A percentile compares a stretch with the other conserved stretches of the same genome.
Evolutionary conservation across 2,888 invertebrate genomes (phyloP).

Genomic region (Ferrisia virgata): DNA sequence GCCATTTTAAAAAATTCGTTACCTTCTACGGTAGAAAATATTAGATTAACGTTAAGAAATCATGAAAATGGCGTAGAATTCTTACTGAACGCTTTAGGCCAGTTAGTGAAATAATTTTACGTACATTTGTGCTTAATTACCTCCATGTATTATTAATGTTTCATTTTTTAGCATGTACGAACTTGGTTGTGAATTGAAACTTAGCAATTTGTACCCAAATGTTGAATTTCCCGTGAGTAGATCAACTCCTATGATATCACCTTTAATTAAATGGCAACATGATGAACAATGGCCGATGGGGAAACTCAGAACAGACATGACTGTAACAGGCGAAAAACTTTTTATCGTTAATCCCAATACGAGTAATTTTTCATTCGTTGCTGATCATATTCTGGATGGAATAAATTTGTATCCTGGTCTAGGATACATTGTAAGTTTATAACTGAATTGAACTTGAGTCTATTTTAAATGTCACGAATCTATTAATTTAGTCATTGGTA

Average conservation of each 20-base stretch:
- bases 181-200: slow-evolving; percentile 56
- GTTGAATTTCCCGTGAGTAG: slow-evolving; percentile 58
- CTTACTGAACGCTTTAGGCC: slow-evolving; percentile 64
- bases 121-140: no score
- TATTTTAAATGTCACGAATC: neutral
- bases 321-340: slow-evolving; percentile 73
- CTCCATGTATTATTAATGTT: neutral
- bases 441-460: no score
- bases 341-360: slow-evolving; percentile 72
- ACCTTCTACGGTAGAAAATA: slow-evolving; percentile 59
- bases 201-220: slow-evolving; percentile 55
- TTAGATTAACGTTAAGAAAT: slow-evolving; percentile 69
- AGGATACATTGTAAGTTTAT: slow-evolving; percentile 70
- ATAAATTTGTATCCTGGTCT: slow-evolving; percentile 92
- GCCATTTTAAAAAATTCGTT: slow-evolving; percentile 61
- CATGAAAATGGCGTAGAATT: slow-evolving; percentile 56
- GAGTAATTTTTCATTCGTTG: slow-evolving; percentile 69
- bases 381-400: slow-evolving; percentile 90
- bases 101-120: slow-evolving; percentile 56
- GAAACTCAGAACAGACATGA: neutral
- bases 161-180: slow-evolving; percentile 58
- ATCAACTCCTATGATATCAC: slow-evolving; percentile 59
- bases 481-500: neutral
- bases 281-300: slow-evolving; percentile 56
- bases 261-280: slow-evolving; percentile 61